Percentiles rank a stretch among this genome's conserved stretches.
Conservation (phyloP, 37 sponge, comb jelly and placozoan species). For the Diacarnus erythraeanus region DNA sequence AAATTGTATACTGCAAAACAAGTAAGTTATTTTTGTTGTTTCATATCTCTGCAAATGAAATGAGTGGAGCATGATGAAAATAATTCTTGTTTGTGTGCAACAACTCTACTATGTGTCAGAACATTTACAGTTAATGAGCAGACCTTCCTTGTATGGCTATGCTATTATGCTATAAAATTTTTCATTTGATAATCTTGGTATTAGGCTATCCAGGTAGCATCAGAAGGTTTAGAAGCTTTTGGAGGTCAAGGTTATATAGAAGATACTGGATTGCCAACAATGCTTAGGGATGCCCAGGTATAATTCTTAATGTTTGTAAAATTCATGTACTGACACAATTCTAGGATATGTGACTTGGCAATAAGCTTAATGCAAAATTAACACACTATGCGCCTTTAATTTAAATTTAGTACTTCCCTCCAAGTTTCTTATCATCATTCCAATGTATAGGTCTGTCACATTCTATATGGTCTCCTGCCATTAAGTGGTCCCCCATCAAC, state of each 20-base stretch:
- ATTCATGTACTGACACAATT: background rate
- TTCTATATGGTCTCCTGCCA: too few species aligned
- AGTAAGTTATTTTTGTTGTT: constrained; percentile 16
- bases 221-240: constrained; percentile 94
- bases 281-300: constrained; percentile 91
- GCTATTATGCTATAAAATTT: background rate
- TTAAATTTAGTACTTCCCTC: too few species aligned
- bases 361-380: too few species aligned
- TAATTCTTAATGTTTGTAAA: background rate
- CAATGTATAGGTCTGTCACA: too few species aligned
- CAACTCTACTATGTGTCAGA: too few species aligned
- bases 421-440: too few species aligned
- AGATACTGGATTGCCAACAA: constrained; percentile 89
- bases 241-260: constrained; percentile 98
- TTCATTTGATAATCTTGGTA: too few species aligned
- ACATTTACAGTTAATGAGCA: background rate
- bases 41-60: background rate
- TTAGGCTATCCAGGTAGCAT: constrained; percentile 68
- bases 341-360: background rate
- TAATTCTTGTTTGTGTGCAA: too few species aligned
- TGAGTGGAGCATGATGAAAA: background rate
- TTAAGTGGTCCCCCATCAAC: too few species aligned
- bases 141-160: background rate
- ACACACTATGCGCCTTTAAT: too few species aligned
- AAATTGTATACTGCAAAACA: constrained; percentile 96